These are phyloP conservation scores for Falco novaeseelandiae DNA, from an alignment of 2,797 vertebrate species.

Conservation along the genomic window DNA sequence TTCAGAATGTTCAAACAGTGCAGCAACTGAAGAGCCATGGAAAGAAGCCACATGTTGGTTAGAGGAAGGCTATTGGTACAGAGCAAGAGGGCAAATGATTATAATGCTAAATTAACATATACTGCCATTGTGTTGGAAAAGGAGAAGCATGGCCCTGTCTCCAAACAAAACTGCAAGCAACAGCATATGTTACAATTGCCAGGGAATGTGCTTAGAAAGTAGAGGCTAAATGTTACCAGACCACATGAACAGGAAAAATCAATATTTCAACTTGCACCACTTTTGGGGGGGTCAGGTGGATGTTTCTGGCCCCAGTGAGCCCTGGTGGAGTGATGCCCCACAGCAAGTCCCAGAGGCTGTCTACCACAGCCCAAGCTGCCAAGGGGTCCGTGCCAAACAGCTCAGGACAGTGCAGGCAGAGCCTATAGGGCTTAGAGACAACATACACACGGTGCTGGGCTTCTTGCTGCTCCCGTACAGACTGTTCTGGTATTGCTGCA, in stretches of 20 bases:
- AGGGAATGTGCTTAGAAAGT: not conserved
- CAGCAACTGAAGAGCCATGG: not conserved
- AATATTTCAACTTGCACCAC: not conserved
- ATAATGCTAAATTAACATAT: not conserved
- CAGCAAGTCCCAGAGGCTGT: not conserved
- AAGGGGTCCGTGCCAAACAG: not conserved
- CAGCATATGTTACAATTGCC: not conserved
- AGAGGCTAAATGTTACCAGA: not conserved
- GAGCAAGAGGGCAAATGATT: not conserved
- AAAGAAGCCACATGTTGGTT: not conserved
- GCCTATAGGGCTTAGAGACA: fast-evolving
- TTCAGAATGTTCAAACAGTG: not conserved
- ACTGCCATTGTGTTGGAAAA: not conserved
- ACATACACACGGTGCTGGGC: fast-evolving
- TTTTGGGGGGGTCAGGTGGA: not conserved
- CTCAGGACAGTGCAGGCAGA: not conserved
- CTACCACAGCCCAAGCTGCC: not conserved
- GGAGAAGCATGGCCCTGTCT: not conserved
- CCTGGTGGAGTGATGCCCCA: not conserved
- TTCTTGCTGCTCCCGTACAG: not conserved
- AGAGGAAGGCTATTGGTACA: not conserved
- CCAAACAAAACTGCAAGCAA: not conserved
- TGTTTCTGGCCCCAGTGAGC: not conserved
- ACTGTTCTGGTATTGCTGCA: not conserved
- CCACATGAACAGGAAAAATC: not conserved